These are phyloP conservation scores for Perizoma affinitatum DNA, from an alignment of 2,888 invertebrate genomes.

Conservation along the genomic window DNA sequence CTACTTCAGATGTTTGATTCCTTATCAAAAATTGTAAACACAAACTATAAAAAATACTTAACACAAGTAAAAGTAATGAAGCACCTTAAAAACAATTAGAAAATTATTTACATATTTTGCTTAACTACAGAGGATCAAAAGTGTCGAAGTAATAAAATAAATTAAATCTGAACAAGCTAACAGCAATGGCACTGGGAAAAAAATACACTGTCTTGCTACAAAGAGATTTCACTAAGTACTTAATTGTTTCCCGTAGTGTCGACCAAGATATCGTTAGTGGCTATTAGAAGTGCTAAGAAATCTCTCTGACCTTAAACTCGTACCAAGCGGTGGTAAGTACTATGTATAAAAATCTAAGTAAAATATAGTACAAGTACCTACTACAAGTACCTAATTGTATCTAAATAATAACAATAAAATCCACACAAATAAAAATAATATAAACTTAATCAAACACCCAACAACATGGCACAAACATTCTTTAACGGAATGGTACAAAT, in stretches of 20 bases:
- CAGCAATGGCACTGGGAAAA: slow-evolving; percentile 24
- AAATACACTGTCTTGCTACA: neutral
- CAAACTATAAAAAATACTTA: neutral
- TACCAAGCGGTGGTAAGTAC: neutral
- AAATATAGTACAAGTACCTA: slow-evolving; percentile 20
- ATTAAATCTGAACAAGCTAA: neutral
- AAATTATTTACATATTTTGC: neutral
- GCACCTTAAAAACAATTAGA: neutral
- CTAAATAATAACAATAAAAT: slow-evolving; percentile 36
- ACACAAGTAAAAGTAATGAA: neutral
- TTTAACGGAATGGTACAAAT: slow-evolving; percentile 41
- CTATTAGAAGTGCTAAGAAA: slow-evolving; percentile 1
- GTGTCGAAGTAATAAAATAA: neutral
- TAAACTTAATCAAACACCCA: slow-evolving; percentile 41
- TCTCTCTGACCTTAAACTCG: neutral
- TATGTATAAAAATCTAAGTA: slow-evolving; percentile 20
- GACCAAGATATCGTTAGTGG: neutral
- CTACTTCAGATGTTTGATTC: no score
- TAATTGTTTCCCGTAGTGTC: neutral
- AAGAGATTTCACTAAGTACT: neutral
- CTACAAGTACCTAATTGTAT: slow-evolving; percentile 25
- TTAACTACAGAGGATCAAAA: neutral
- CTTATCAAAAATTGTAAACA: neutral
- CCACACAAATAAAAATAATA: slow-evolving; percentile 34
- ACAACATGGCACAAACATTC: slow-evolving; percentile 48